Evolutionary conservation across 2,113 vertebrate species (phyloP), one percentile per base, ranked within the genome.

Genomic region (Cyanistes caeruleus): DNA sequence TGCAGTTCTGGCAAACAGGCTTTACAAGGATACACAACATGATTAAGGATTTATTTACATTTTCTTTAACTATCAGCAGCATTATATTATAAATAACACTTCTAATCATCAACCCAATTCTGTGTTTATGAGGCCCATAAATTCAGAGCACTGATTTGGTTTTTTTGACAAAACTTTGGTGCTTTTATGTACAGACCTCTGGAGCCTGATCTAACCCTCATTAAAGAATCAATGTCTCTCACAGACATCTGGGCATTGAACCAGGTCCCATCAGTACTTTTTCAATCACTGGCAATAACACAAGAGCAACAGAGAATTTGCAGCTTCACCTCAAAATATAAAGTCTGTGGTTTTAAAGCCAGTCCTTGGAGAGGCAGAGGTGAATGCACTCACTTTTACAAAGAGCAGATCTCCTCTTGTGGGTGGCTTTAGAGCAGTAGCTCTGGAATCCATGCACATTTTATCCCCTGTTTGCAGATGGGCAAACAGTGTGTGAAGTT

Each of bases 11-110:
- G 49, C 80, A 90, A 68, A 60, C 16, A 43, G 82, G 78, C 63
- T 82, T 83, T 87, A 53, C 55, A 92, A 91, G 85, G 63, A 85
- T 89, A 46, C 60, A 79, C 89, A 68, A 39, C 31, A 46, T 21
- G 68, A 91, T 96, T 90, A 92, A 96, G 78, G 46, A 60, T 85
- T 94, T 95, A 94, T 97, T 96, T 95, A 95, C 76, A 73, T 91
- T 95, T 96, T 87, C 89, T 83, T 91, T 93, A 87, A 86, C 74
- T 39, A 87, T 56, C 83, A 81, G 22, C 69, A 78, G 33, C 44
- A 18, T 82, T 83, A 22, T 46, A 14, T 58, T 67, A 85, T 3
- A 21, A 87, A 90, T 4, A 2, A 55, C 4, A 3, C 27, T 89
- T 92, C 84, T 92, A 95, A 97, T 89, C 63, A 75, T 63, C 56